Conservation (phyloP, 2,888 invertebrate species). For the Limnephilus rhombicus region DNA sequence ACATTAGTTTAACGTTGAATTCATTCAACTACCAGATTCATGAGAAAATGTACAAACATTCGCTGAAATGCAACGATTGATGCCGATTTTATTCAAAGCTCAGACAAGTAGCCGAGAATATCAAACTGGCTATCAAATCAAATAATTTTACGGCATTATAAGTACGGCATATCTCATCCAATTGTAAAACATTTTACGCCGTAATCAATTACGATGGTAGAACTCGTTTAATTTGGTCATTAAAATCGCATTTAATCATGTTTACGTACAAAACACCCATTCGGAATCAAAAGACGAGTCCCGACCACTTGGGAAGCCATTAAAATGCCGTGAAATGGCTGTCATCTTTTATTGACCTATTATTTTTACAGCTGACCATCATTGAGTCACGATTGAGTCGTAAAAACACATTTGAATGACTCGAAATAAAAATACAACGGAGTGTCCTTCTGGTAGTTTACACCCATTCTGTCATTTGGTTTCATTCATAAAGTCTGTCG, state of each 20-base stretch:
- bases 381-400: conserved; percentile 26
- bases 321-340: conserved; percentile 34
- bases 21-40: background rate
- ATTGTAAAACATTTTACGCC: conserved; percentile 24
- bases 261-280: conserved; percentile 34
- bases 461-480: conserved; percentile 21
- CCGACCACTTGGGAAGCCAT: conserved; percentile 25
- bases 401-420: conserved; percentile 42
- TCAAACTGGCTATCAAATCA: background rate
- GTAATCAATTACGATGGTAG: conserved; percentile 6
- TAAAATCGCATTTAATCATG: conserved; percentile 46
- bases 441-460: background rate
- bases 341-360: conserved; percentile 49
- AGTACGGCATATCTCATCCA: conserved; percentile 6
- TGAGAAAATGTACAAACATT: background rate
- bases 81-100: background rate
- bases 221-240: conserved; percentile 31
- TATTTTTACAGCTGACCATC: conserved; percentile 47
- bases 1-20: background rate
- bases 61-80: background rate
- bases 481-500: conserved; percentile 46
- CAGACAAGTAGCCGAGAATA: background rate
- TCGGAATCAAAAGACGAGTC: conserved; percentile 28
- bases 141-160: background rate
- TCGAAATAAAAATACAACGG: conserved; percentile 30